Base-by-base conservation (phyloP, 2,888 invertebrate genomes). In the Pinctada fucata region DNA sequence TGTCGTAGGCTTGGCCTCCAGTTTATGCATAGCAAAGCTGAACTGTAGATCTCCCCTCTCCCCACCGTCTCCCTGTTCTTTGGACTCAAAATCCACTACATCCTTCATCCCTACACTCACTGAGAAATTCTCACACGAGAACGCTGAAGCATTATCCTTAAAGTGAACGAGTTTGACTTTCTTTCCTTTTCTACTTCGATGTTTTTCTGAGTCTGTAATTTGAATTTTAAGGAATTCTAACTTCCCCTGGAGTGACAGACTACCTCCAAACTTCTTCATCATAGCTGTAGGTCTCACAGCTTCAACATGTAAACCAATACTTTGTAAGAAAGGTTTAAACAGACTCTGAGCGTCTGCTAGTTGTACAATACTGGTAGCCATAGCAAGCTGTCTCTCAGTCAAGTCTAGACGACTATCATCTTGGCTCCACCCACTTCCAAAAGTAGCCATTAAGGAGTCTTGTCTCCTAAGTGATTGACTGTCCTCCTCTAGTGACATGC, bases 211-310 rank as follows among this genome's bases (percentile, higher is more conserved):
- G 84, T 98, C 98, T 3, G 98, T 97, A 92, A 99, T 98, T 93
- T 98, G 97, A 79, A 98, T 96, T 84, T 97, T 95, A 94, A 98
- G 95, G 4, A 95, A 95, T 88, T 97, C 97, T 93, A 98, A 95
- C 89, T 95, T 95, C 4, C 96, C 92, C n/a, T 91, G 91, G 68
- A 93, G 88, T 8, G 93, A 92, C 31, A 93, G 87, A 81, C 96
- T 97, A 50, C 96, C 97, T 66, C 97, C 98, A 89, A 97, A 95
- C 80, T 97, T 97, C 92, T 97, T 97, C 90, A 97, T 92, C 89
- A 91, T 91, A 81, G 90, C 92, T 79, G 91, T 93, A 83, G 88
- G 97, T 95, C 92, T 86, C 13, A 97, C 95, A 96, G 89, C 89
- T 80, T 91, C 91, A 0, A 92, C 88, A 83, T 92, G 97, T 0